phyloP scores from a whole-genome alignment of 2,888 invertebrate genomes.

The Copidosoma aretas region DNA sequence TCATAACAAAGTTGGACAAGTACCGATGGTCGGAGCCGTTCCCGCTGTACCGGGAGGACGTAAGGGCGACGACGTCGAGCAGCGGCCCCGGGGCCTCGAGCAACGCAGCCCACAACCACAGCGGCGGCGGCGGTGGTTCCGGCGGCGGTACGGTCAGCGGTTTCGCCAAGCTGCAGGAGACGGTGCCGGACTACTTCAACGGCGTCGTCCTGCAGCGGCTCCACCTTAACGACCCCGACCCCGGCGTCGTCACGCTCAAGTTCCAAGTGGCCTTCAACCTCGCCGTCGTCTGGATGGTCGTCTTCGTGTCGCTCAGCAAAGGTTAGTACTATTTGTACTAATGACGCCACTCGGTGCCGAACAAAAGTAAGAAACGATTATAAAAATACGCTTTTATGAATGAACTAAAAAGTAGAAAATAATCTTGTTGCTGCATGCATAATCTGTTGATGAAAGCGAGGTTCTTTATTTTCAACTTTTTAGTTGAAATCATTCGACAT shows the following conservation, averaged over 20 bases:
- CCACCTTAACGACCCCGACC: slow-evolving; percentile 61
- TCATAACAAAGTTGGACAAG: slow-evolving; percentile 78
- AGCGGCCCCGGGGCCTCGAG: slow-evolving; percentile 49
- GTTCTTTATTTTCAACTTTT: no score
- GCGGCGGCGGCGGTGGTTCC: slow-evolving; percentile 49
- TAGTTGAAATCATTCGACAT: no score
- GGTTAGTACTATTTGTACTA: no score
- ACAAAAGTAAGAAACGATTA: no score
- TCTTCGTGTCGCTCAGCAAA: slow-evolving; percentile 87
- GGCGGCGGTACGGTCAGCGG: not conserved
- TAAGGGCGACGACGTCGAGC: slow-evolving; percentile 49
- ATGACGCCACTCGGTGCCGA: no score
- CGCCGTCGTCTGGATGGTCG: slow-evolving; percentile 88
- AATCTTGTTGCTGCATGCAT: no score
- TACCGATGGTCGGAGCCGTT: slow-evolving; percentile 84
- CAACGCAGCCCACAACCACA: slow-evolving; percentile 47
- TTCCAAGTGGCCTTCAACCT: slow-evolving; percentile 90
- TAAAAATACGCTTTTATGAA: no score
- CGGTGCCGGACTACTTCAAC: slow-evolving; percentile 85
- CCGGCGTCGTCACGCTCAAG: slow-evolving; percentile 70
- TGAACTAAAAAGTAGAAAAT: no score
- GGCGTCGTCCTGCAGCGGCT: slow-evolving; percentile 79
- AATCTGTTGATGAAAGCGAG: no score
- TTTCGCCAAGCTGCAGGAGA: slow-evolving; percentile 71
- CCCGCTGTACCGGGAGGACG: slow-evolving; percentile 73